Base-by-base conservation (phyloP, 2,797 vertebrate genomes). In the Lophotriccus pileatus region DNA sequence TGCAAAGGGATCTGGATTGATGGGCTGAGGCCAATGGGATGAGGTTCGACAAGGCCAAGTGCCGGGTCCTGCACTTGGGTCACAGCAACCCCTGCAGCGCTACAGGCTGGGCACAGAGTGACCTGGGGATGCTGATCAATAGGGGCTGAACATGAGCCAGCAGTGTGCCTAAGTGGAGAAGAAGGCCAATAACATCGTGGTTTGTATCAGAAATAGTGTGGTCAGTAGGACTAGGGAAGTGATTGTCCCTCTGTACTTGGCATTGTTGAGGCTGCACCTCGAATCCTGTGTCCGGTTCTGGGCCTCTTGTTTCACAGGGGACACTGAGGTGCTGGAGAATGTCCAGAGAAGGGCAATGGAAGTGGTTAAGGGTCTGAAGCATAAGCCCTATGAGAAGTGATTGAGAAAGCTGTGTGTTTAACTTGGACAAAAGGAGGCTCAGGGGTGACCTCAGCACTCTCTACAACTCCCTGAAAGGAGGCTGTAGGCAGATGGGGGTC, bases 261-360 rank as follows among this genome's bases (percentile, higher is more conserved):
- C 49, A 9, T 23, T 58, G 67, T 16, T 28, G 67, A 73, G 12
- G 12, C 7, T 37, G 28, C 28, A 34, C n/a, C 28, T 39, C 1
- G 6, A 52, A 23, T 37, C 28, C 52, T 37, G 32, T 44, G 50
- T 28, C 36, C 4, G 3, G 12, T 44, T 59, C 59, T 73, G 52
- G 12, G 14, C 3, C 39, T 14, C 14, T 52, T n/a, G 15, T 12
- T 80, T 7, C n/a, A 59, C 20, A n/a, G 58, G 25, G n/a, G 46
- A 46, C 60, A 25, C 2, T 44, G 60, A 67, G 39, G 17, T 10
- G 1, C 37, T 34, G 44, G n/a, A 34, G 12, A 28, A 28, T 34
- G 9, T 52, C 39, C 39, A 52, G 46, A 30, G 6, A 15, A 67
- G 50, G 37, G 6, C n/a, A 66, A 0, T 1, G 1, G 16, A 44